Evolutionary conservation across 1,140 invertebrate species (phyloP).

Genomic region (Drosophila takahashii): DNA sequence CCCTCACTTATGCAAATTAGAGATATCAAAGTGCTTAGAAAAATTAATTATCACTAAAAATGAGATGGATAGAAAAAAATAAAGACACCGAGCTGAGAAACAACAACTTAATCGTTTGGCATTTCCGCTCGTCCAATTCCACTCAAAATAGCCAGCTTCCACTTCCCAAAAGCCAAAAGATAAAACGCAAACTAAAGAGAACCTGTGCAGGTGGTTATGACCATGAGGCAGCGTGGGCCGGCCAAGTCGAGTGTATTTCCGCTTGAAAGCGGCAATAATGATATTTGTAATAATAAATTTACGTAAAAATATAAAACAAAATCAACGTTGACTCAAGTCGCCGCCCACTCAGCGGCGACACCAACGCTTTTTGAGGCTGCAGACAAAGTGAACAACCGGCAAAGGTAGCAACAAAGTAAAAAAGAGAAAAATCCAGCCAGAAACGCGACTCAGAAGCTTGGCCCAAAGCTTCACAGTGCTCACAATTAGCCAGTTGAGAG

Average conservation of each 20-base stretch:
- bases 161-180: constrained; percentile 48
- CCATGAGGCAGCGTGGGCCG: constrained; percentile 60
- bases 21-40: constrained; percentile 32
- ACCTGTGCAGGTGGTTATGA: constrained; percentile 71
- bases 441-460: constrained; percentile 58
- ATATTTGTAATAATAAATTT: constrained; percentile 84
- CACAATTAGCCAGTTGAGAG: constrained; percentile 73
- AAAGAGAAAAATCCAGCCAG: constrained; percentile 30
- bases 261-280: constrained; percentile 79
- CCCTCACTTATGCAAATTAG: constrained; percentile 69
- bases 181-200: constrained; percentile 28
- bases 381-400: constrained; percentile 37
- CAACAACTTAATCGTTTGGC: constrained; percentile 74
- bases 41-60: constrained; percentile 45
- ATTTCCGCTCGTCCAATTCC: constrained; percentile 70
- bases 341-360: constrained; percentile 45
- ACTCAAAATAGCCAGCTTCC: constrained; percentile 70
- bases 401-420: constrained; percentile 18
- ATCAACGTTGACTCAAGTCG: constrained; percentile 64
- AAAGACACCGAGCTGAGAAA: constrained; percentile 47
- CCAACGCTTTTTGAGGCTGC: constrained; percentile 30
- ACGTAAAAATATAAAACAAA: constrained; percentile 80
- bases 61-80: constrained; percentile 19
- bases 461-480: constrained; percentile 60
- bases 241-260: constrained; percentile 78